Evolutionary conservation across 1,140 invertebrate species (phyloP), one percentile per base, ranked within the genome.

Genomic region (Psilanteris sp.): DNA sequence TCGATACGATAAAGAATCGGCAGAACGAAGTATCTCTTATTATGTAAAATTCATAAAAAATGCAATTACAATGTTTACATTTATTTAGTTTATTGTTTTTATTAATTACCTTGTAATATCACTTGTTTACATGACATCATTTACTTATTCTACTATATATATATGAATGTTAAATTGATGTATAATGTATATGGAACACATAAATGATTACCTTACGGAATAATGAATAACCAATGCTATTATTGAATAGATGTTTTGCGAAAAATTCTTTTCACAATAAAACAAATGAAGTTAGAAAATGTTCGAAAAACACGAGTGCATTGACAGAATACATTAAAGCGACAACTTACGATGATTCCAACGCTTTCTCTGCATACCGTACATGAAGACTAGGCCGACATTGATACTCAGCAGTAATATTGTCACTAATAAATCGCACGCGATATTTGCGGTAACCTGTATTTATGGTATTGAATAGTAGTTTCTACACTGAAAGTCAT

Each of bases 311-410:
- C 46, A 31, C 59, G 59, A 71, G 82, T 83, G 80, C 82, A 77
- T 80, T 70, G 81, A 83, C 82, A 82, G 81, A 77, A 80, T 80
- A 79, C 75, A 83, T 44, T 34, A 41, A 57, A 46, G 67, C 18
- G 14, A n/a, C 16, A 61, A 48, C 32, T 41, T 62, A 48, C 39
- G 32, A 62, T 31, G 57, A 11, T 57, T 54, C 44, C 72, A 59
- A 82, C 81, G 82, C 82, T 85, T 85, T 85, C 82, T 85, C 82
- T 70, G 57, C 67, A 76, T 80, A 76, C 77, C 78, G 55, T 41
- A 14, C 64, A 55, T 46, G 32, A 73, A 68, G 61, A 77, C 79
- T 78, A 76, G 76, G 74, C 80, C 75, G 80, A 76, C 64, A 52
- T 77, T 70, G 55, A 75, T 78, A 77, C 71, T 81, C 78, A 43